These are phyloP conservation scores for Noctilio leporinus DNA, from an alignment of 2,113 vertebrate species.

Conservation along the genomic window DNA sequence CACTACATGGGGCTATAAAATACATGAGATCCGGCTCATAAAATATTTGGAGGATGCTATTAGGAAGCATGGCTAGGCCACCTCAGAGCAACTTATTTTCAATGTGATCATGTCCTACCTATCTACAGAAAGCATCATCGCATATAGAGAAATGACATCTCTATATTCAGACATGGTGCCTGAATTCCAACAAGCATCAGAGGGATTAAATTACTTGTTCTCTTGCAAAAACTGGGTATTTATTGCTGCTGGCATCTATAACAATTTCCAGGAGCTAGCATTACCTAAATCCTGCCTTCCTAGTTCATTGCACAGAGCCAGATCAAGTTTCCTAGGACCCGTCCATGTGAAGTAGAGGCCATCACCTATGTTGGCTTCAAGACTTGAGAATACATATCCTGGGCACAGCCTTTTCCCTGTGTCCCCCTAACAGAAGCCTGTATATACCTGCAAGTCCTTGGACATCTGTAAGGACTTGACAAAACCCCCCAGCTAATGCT, in stretches of 20 bases:
- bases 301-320: not conserved
- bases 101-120: not conserved
- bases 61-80: not conserved
- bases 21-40: not conserved
- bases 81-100: conserved; percentile 6
- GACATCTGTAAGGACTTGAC: not conserved
- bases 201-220: conserved; percentile 13
- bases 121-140: not conserved
- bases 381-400: not conserved
- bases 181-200: not conserved
- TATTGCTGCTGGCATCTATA: not conserved
- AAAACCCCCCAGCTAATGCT: not conserved
- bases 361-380: not conserved
- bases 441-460: not conserved
- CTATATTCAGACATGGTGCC: conserved; percentile 1
- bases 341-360: not conserved
- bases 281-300: not conserved
- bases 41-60: not conserved
- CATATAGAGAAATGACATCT: not conserved
- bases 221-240: conserved; percentile 1
- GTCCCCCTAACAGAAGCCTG: not conserved
- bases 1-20: not conserved
- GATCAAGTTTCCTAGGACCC: not conserved
- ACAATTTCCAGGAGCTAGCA: not conserved
- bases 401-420: not conserved